Evolutionary conservation across 1,140 invertebrate species (phyloP).

Genomic region (Drosophila persimilis): DNA sequence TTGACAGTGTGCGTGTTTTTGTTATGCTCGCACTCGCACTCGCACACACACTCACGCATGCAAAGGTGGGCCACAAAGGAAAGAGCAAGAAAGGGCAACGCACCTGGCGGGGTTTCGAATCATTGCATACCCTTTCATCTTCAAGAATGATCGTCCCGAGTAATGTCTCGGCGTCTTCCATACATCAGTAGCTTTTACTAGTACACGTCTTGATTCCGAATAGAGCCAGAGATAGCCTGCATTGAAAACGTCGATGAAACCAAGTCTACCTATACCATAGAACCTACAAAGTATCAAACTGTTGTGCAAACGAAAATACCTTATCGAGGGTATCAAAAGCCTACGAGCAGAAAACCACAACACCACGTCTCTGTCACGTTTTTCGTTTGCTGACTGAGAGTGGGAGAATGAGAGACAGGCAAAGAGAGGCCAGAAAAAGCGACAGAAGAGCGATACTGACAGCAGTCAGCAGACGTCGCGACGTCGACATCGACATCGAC

Average conservation of each 20-base stretch:
- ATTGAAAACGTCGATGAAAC: too few species aligned
- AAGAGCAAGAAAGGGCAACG: conserved; percentile 20
- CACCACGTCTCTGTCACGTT: conserved; percentile 73
- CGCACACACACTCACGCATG: conserved; percentile 32
- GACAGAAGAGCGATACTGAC: conserved; percentile 11
- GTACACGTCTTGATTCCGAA: too few species aligned
- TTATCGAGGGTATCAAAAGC: conserved; percentile 23
- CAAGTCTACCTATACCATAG: too few species aligned
- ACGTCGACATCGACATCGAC: conserved; percentile 41
- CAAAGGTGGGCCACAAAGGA: conserved; percentile 17
- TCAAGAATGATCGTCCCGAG: too few species aligned
- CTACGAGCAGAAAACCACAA: conserved; percentile 60
- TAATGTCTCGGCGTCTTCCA: too few species aligned
- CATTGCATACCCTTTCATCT: conserved; percentile 10
- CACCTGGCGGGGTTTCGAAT: too few species aligned
- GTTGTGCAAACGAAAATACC: neutral
- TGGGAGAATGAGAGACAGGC: conserved; percentile 1
- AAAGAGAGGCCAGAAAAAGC: conserved; percentile 15
- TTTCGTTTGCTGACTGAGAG: conserved; percentile 51
- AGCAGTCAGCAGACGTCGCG: conserved; percentile 40
- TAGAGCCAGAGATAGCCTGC: too few species aligned
- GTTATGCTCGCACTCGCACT: conserved; percentile 52
- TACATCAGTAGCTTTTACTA: too few species aligned
- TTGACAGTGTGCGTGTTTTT: conserved; percentile 55
- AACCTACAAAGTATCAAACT: too few species aligned